Evolutionary conservation across 2,113 vertebrate genomes (phyloP).

Genomic region (Origma solitaria): DNA sequence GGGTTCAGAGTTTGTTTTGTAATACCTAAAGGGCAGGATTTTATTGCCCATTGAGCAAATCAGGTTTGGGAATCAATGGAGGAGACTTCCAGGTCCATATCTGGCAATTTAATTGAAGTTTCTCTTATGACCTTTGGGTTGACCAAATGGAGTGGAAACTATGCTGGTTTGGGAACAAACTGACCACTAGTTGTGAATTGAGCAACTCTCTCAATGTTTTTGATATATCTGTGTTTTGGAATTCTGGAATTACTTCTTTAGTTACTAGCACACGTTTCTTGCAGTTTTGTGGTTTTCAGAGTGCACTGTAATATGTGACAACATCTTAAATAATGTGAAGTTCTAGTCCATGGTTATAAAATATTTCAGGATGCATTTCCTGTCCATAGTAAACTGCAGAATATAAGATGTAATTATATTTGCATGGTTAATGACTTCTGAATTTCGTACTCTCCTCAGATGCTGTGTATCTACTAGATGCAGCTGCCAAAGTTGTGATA

Average conservation of each 20-base stretch:
- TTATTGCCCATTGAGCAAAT: not conserved
- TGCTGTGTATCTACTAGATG: not conserved
- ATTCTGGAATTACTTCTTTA: not conserved
- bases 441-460: not conserved
- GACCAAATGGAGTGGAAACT: not conserved
- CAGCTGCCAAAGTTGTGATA: not conserved
- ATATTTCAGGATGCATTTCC: not conserved
- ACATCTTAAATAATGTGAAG: not conserved
- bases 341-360: not conserved
- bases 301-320: fast-evolving
- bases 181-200: not conserved
- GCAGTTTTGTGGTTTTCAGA: not conserved
- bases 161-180: not conserved
- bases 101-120: not conserved
- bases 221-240: not conserved
- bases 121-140: not conserved
- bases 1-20: not conserved
- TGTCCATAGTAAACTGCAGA: not conserved
- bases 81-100: not conserved
- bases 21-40: not conserved
- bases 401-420: not conserved
- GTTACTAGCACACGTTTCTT: not conserved
- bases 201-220: not conserved
- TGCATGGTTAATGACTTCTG: not conserved
- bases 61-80: not conserved